Conservation (phyloP, 2,113 vertebrate genomes). For the Triplophysa tibetana region DNA sequence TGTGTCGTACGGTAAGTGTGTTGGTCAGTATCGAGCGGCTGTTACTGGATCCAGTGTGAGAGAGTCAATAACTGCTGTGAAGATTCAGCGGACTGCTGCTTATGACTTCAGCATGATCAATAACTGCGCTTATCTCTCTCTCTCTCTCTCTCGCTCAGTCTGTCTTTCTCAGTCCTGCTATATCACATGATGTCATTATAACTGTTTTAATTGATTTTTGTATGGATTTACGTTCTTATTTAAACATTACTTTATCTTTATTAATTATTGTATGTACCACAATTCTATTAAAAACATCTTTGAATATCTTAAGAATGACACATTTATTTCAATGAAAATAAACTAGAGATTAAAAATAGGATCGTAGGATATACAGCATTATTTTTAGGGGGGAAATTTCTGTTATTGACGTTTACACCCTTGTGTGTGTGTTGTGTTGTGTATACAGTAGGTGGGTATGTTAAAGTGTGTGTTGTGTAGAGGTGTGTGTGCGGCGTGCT, state of each 20-base stretch:
- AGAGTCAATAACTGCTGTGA: constrained; percentile 82
- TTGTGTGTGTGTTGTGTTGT: constrained; percentile 69
- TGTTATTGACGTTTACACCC: constrained; percentile 15
- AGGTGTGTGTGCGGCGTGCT: constrained; percentile 58
- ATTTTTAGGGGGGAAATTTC: no score
- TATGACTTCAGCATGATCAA: constrained; percentile 82
- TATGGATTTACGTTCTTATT: not conserved
- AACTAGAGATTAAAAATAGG: no score
- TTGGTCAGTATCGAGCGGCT: constrained; percentile 73
- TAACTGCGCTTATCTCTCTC: constrained; percentile 77
- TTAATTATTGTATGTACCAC: not conserved
- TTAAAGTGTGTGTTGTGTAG: not conserved
- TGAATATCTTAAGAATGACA: no score
- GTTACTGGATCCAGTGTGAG: constrained; percentile 78
- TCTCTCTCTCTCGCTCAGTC: constrained; percentile 48
- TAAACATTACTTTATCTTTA: not conserved
- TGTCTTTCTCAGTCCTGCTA: constrained; percentile 11
- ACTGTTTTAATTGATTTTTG: no score
- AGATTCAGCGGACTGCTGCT: constrained; percentile 81
- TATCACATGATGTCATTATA: not conserved
- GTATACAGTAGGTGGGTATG: constrained; percentile 32
- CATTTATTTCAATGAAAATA: no score
- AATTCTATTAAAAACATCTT: no score
- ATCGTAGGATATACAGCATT: no score
- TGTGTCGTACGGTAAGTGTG: constrained; percentile 74